phyloP scores from a whole-genome alignment of 2,113 vertebrate species.

The Xenus cinereus region DNA sequence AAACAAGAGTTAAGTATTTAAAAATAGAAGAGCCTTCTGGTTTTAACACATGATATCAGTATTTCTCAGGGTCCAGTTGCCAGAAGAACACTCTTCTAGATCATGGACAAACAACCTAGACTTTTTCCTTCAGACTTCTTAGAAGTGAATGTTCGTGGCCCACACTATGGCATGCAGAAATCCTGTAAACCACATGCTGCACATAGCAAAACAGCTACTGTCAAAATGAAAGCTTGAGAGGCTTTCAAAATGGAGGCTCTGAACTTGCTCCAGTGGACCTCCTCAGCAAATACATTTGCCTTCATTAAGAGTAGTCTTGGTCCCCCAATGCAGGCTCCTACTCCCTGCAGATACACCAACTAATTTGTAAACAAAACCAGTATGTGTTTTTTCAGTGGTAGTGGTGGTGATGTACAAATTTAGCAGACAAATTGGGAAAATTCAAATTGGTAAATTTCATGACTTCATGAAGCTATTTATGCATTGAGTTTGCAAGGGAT shows the following conservation, averaged over 20 bases:
- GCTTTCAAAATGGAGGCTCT: neutral
- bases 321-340: neutral
- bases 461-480: neutral
- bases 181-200: neutral
- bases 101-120: neutral
- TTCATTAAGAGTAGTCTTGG: neutral
- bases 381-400: neutral
- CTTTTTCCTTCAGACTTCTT: neutral
- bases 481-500: neutral
- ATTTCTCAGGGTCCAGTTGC: neutral
- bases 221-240: neutral
- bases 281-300: neutral
- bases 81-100: neutral
- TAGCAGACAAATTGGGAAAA: neutral
- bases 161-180: neutral
- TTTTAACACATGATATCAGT: neutral
- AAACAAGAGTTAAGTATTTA: neutral
- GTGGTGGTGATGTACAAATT: neutral
- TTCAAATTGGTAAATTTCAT: neutral
- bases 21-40: neutral
- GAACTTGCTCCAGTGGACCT: neutral
- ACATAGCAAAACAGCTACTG: neutral
- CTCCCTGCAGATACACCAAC: neutral
- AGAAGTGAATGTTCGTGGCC: neutral
- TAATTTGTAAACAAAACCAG: neutral